These are phyloP conservation scores for Percina caprodes DNA, from an alignment of 2,113 vertebrate species.

Conservation along the genomic window DNA sequence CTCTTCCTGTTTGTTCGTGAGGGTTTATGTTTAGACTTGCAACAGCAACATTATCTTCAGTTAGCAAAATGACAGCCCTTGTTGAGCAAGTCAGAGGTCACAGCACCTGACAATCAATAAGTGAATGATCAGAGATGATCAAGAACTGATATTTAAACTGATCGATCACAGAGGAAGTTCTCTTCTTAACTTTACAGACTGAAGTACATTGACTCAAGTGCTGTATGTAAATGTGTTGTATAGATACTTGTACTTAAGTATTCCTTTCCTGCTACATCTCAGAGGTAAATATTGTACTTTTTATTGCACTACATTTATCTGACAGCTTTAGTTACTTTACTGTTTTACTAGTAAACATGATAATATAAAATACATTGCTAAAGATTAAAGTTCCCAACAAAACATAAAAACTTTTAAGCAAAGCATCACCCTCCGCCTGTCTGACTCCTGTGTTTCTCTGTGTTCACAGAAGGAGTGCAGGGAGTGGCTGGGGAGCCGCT, in stretches of 20 bases:
- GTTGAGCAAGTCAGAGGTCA: not conserved
- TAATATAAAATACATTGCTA: too few relatives aligned
- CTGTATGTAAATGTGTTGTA: too few relatives aligned
- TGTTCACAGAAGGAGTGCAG: slow-evolving; percentile 78
- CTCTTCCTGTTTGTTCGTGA: slow-evolving; percentile 2
- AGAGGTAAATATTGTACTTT: too few relatives aligned
- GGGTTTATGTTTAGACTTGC: not conserved
- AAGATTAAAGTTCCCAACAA: too few relatives aligned
- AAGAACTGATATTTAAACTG: not conserved
- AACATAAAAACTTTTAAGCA: too few relatives aligned
- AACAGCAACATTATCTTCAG: too few relatives aligned
- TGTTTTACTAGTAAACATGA: too few relatives aligned
- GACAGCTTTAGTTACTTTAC: too few relatives aligned
- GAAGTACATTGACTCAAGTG: not conserved
- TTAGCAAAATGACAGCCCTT: not conserved
- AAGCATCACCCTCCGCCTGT: not conserved
- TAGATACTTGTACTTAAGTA: not conserved
- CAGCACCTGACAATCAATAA: not conserved
- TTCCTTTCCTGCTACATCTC: not conserved
- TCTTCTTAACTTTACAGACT: too few relatives aligned
- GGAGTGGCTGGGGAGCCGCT: slow-evolving; percentile 86
- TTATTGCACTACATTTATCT: too few relatives aligned
- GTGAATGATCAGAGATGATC: not conserved
- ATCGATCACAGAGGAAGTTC: too few relatives aligned
- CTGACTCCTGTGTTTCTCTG: not conserved